Percentiles rank a stretch among this genome's conserved stretches.
Evolutionary conservation across 37 sponge, comb jelly and placozoan genomes (phyloP).

Genomic region (Mnemiopsis leidyi): DNA sequence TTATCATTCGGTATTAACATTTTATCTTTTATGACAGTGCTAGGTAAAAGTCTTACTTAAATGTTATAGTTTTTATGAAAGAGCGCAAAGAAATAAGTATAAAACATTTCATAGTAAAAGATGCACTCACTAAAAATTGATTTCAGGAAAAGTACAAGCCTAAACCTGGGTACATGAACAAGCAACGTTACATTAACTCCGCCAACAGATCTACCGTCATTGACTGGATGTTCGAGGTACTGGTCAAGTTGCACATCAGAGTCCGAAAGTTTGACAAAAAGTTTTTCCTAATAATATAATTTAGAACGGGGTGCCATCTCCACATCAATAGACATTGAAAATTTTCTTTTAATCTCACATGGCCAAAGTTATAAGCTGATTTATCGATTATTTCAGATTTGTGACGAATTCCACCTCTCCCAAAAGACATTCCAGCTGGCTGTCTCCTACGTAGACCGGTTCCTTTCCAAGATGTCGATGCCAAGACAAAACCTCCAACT

Average conservation of each 20-base stretch:
- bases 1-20: too few species aligned
- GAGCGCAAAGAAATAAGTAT: neutral
- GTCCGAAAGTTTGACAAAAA: too few species aligned
- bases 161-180: neutral
- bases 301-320: too few species aligned
- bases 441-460: slow-evolving; percentile 29
- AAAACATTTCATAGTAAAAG: too few species aligned
- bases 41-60: neutral
- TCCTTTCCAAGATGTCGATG: slow-evolving; percentile 28
- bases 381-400: too few species aligned
- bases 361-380: too few species aligned
- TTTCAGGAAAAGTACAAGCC: neutral
- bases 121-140: too few species aligned
- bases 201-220: neutral
- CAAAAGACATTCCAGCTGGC: slow-evolving; percentile 20
- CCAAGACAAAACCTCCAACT: neutral
- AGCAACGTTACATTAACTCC: neutral
- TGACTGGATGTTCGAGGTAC: slow-evolving; percentile 40
- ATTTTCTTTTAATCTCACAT: too few species aligned
- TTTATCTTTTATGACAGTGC: neutral
- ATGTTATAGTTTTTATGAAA: neutral
- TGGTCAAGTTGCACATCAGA: too few species aligned
- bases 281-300: too few species aligned
- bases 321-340: too few species aligned
- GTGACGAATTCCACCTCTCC: neutral